Evolutionary conservation across 2,888 invertebrate species (phyloP).

Genomic region (Priocnemis perturbator): DNA sequence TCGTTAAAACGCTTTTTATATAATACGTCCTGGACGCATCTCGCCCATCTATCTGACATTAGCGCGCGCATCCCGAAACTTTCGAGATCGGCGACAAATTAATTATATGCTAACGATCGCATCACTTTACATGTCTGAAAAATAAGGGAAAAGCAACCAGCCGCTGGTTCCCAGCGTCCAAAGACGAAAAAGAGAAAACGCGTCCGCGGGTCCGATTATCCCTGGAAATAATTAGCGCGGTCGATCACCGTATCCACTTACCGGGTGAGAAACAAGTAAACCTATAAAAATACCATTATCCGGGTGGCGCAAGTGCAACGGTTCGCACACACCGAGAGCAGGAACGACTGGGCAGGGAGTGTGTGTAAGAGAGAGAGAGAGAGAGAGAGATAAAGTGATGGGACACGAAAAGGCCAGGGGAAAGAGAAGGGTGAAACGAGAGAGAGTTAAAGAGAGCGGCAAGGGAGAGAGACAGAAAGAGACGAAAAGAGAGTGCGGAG

Average conservation of each 20-base stretch:
- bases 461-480: conserved; percentile 26
- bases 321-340: conserved; percentile 42
- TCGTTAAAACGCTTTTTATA: no score
- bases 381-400: background rate
- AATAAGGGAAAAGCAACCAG: background rate
- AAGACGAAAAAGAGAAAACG: conserved; percentile 20
- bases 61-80: no score
- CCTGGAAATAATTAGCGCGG: conserved; percentile 55
- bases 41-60: no score
- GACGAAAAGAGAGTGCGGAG: conserved; percentile 39
- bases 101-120: conserved; percentile 6
- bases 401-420: background rate
- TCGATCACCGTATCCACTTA: conserved; percentile 51
- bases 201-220: conserved; percentile 45
- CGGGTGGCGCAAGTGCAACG: conserved; percentile 51
- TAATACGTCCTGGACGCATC: no score
- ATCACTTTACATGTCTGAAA: conserved; percentile 2
- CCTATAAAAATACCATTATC: conserved; percentile 64
- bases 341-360: conserved; percentile 2
- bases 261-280: conserved; percentile 51
- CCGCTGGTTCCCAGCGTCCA: conserved; percentile 9
- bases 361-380: conserved; percentile 15
- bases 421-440: conserved; percentile 23
- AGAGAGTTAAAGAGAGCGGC: conserved; percentile 27
- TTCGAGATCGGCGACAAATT: no score